A percentile compares a stretch with the other conserved stretches of the same genome.
These are phyloP conservation scores for Alloscopus bannaensis DNA, from an alignment of 2,888 invertebrate genomes.

Conservation along the genomic window DNA sequence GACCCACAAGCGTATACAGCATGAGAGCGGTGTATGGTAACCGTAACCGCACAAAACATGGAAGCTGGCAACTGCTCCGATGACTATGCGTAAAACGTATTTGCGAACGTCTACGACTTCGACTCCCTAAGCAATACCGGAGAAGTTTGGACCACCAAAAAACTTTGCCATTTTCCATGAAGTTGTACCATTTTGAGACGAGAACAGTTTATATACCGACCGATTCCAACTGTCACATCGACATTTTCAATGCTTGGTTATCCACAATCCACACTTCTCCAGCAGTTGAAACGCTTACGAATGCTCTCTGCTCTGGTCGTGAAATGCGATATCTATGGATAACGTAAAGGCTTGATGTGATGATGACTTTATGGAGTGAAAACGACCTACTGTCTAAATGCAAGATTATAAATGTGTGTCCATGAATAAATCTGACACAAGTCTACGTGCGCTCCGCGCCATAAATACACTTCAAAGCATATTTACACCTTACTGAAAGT, in stretches of 20 bases:
- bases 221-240: constrained; percentile 6
- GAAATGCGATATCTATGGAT: constrained; percentile 23
- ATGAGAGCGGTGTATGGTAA: constrained; percentile 41
- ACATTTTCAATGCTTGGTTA: constrained; percentile 40
- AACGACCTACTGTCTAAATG: constrained; percentile 1
- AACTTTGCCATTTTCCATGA: constrained; percentile 54
- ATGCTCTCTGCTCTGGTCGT: not conserved
- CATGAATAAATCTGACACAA: constrained; percentile 36
- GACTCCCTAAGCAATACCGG: not conserved
- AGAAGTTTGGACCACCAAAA: not conserved
- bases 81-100: too few relatives aligned
- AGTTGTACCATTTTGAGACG: constrained; percentile 35
- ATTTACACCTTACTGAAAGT: too few relatives aligned
- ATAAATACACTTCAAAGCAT: too few relatives aligned
- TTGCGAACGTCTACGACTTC: constrained; percentile 36
- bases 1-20: constrained; percentile 25
- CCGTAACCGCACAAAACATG: constrained; percentile 47
- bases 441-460: constrained; percentile 24
- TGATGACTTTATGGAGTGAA: not conserved
- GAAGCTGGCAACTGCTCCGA: constrained; percentile 33
- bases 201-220: constrained; percentile 38
- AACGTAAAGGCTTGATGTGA: constrained; percentile 11
- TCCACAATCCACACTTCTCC: constrained; percentile 22
- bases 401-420: too few relatives aligned
- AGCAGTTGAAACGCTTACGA: not conserved